Base-by-base conservation (phyloP, 2,113 vertebrate species). In the Anthoscopus minutus region DNA sequence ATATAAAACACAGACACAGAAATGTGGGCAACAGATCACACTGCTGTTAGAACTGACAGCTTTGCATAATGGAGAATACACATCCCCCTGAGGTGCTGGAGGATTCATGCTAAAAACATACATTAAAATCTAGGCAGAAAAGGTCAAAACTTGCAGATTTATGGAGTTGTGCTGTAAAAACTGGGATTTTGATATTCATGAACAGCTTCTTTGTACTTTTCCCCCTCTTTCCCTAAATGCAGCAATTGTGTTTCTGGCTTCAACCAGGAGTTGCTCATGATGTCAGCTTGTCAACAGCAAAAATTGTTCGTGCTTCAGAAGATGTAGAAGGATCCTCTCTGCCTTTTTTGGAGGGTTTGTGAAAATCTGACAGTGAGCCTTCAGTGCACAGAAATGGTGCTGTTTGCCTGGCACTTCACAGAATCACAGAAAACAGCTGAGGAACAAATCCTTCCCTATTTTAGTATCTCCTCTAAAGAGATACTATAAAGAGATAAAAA, bases 171-270 rank as follows among this genome's bases (percentile, higher is more conserved):
- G 38, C 42, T 74, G 30, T 51, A 65, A 81, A 91, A 95, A 35
- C 11, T 25, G 30, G 23, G 57, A 20, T 81, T 76, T 81, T 81
- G 20, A 27, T 60, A 53, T n/a, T 69, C 42, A 22, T 13, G 1
- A 78, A 37, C 18, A 54, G 7, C 50, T 53, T 62, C 65, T 81
- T 45, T n/a, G 9, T 61, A 27, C 18, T 38, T 54, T 2, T 1
- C 10, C 0, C 0, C 13, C 3, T 13, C 12, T 11, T 50, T 38
- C 24, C 51, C 30, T 38, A 66, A 18, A 33, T 73, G 42, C 17
- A 93, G 87, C 42, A 80, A 13, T 44, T 60, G 23, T 72, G 51
- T n/a, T 86, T 73, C 62, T 80, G 67, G 22, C 25, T 84, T 74
- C 70, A 81, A 1, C 20, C 5, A 51, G 27, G 10, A 40, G 22